These are phyloP conservation scores for Gasterosteus nipponicus DNA, from an alignment of 2,113 vertebrate species.

Conservation along the genomic window DNA sequence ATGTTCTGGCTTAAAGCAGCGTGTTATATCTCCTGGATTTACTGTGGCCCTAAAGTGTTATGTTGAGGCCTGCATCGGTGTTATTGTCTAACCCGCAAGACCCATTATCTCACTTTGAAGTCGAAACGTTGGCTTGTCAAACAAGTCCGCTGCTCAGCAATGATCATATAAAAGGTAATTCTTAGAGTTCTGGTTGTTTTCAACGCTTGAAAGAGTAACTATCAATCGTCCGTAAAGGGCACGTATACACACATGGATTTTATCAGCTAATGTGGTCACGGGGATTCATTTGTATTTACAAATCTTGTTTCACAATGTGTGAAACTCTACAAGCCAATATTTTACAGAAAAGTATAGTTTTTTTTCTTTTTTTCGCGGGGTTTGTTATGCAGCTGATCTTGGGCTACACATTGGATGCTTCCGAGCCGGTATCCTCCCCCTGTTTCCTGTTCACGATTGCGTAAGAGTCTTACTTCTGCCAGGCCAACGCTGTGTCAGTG, in stretches of 20 bases:
- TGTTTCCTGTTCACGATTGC: conserved; percentile 66
- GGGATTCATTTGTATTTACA: background rate
- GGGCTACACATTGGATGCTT: conserved; percentile 24
- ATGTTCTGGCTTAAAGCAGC: conserved; percentile 36
- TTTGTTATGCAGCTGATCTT: conserved; percentile 11
- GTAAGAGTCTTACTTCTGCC: conserved; percentile 64
- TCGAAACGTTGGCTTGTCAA: conserved; percentile 16
- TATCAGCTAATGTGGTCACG: background rate
- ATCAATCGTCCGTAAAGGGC: background rate
- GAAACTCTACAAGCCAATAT: background rate
- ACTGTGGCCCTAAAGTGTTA: conserved; percentile 6
- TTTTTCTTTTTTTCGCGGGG: background rate
- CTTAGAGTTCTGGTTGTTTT: background rate
- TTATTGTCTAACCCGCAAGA: conserved; percentile 20
- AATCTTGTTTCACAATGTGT: background rate
- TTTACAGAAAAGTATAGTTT: background rate
- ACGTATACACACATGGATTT: background rate
- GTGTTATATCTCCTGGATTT: conserved; percentile 37
- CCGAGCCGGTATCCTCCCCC: conserved; percentile 41
- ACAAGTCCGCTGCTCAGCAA: conserved; percentile 30
- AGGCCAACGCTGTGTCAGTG: conserved; percentile 8
- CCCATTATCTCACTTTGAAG: conserved; percentile 2
- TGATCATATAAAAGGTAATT: background rate
- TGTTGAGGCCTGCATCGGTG: background rate
- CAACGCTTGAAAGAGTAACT: background rate